Conservation (phyloP, 2,113 vertebrate genomes). For the Etheostoma spectabile region DNA sequence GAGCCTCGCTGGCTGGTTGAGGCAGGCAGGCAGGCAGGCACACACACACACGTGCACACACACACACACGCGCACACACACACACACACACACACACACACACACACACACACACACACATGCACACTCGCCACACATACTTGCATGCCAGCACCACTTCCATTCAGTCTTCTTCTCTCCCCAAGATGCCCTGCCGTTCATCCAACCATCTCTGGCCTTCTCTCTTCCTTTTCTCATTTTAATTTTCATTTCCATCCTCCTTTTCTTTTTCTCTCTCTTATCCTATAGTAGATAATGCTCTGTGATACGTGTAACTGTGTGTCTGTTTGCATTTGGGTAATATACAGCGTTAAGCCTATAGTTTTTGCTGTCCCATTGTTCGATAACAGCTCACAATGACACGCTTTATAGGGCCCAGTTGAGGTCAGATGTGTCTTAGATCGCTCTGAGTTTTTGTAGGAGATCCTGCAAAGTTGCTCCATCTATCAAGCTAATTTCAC, state of each 20-base stretch:
- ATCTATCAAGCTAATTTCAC: not conserved
- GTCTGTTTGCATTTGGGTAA: constrained; percentile 7
- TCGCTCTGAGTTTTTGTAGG: not conserved
- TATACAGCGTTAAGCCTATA: constrained; percentile 36
- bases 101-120: constrained; percentile 22
- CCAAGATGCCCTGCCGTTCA: constrained; percentile 50
- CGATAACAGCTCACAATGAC: constrained; percentile 8
- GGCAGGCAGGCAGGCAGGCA: constrained; percentile 32
- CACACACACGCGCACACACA: not conserved
- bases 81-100: constrained; percentile 29
- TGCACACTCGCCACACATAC: constrained; percentile 43
- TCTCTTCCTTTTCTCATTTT: constrained; percentile 45
- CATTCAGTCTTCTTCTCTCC: constrained; percentile 63
- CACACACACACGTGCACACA: not conserved
- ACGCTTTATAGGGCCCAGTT: constrained; percentile 5
- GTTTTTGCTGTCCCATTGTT: constrained; percentile 43
- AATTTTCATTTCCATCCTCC: constrained; percentile 37
- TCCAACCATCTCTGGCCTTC: constrained; percentile 42
- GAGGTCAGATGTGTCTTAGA: constrained; percentile 25
- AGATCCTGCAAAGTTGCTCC: constrained; percentile 8
- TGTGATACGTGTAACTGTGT: constrained; percentile 29
- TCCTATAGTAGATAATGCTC: constrained; percentile 38
- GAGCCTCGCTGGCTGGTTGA: constrained; percentile 75
- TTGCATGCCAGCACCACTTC: constrained; percentile 65
- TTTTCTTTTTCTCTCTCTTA: constrained; percentile 20